Base-by-base conservation (phyloP, 2,113 vertebrate genomes). In the Microcebus murinus region DNA sequence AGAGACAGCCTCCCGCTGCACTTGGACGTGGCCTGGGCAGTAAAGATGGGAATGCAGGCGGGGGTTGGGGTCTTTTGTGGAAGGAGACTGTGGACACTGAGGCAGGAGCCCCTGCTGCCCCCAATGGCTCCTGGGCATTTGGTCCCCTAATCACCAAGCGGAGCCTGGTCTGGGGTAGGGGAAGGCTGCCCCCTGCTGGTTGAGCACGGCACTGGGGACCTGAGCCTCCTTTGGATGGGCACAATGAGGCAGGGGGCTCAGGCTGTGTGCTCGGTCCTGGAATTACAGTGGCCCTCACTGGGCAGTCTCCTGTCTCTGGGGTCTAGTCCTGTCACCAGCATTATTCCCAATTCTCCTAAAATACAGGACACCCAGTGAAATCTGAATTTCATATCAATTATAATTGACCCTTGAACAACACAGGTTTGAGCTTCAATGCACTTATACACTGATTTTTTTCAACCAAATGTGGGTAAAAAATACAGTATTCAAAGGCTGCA, bases 31-130 rank as follows among this genome's bases (percentile, higher is more conserved):
- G 63, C 17, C 31, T 36, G 23, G 15, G 27, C n/a, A 20, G 23
- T n/a, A 82, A 7, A 52, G 71, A 57, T 4, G 12, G n/a, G 29
- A n/a, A 21, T 0, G 3, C 17, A 1, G 18, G 48, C 10, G 1
- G 52, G 50, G 23, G 23, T 27, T 34, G 36, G 61, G 25, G 61
- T 27, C 59, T 4, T 61, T 68, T 70, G 65, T 74, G 50, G 63
- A 34, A 59, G 57, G 52, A 36, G n/a, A 79, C 7, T 34, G n/a
- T 55, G 48, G 61, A 15, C 9, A 23, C 18, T 63, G 59, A 63
- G 10, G 55, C 20, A 57, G 55, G 52, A 57, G 55, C 20, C 55
- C 55, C 55, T 21, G 55, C 55, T 8, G 18, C 4, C 55, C 55
- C 55, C 55, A 20, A 57, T 3, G 55, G 61, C 23, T 63, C 25